Evolutionary conservation across 2,797 vertebrate genomes (phyloP), one percentile per base, ranked within the genome.

Genomic region (Rhinophrynus dorsalis): DNA sequence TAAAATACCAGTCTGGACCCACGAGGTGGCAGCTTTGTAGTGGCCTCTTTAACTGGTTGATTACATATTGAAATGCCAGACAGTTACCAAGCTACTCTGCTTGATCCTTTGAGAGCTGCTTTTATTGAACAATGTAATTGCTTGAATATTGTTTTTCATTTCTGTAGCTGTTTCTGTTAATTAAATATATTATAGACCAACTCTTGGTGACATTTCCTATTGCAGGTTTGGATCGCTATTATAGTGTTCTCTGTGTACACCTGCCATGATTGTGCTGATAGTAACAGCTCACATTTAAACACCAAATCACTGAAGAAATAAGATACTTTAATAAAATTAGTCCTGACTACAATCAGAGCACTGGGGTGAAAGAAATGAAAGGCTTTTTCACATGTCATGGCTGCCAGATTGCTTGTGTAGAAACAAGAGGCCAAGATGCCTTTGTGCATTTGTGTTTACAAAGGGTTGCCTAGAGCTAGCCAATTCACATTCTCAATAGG

Each of bases 261-360:
- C 84, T 76, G 37, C 85, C 88, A 85, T 84, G 82, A 80, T 30
- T 86, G 77, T 68, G 69, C 78, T 83, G 80, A 89, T 87, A 85
- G 77, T 79, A 77, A 84, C 82, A 83, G 83, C 85, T 83, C 89
- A 89, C 83, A 90, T 94, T 90, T 84, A 82, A 91, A 88, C 84
- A 90, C 88, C 89, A 88, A 92, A 92, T 92, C 90, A 88, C 92
- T 91, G 76, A 94, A 95, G 92, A 94, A 93, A 90, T 94, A 94
- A 90, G 92, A 95, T 78, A 92, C 91, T 95, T 95, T 92, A 84
- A 86, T 84, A 80, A 92, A 92, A 94, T 91, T 85, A 93, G 92
- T 90, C 88, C 88, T 89, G 87, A 82, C 86, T 89, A 78, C 83
- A 88, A 90, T 90, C 87, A 84, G 75, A 88, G 78, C 84, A 85